Evolutionary conservation across 2,113 vertebrate genomes (phyloP), one percentile per base, ranked within the genome.

Genomic region (Solea solea): DNA sequence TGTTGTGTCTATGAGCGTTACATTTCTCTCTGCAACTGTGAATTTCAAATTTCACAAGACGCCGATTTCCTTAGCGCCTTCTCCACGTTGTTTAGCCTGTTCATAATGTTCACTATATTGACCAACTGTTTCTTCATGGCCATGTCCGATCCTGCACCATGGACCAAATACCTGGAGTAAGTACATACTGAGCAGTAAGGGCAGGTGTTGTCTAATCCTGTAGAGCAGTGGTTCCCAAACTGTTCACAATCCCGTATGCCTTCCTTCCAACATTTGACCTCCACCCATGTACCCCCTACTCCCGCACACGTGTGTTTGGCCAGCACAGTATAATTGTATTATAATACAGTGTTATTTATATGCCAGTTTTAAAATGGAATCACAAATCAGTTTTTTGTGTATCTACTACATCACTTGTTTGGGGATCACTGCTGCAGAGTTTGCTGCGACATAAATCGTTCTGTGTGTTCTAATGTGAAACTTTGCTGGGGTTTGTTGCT

Each of bases 51-150:
- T n/a, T 51, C n/a, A 27, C 28, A 45, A 3, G 9, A 6, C n/a
- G 48, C 39, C 21, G 21, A 21, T 68, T 88, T 90, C 94, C 96
- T 98, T 97, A 94, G 98, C 93, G 16, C 0, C 6, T 0, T 1
- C 1, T 39, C 71, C 76, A 98, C 92, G 71, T 95, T 99, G 88
- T 99, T 99, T 91, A 99, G 94, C 93, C 92, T 98, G 90, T 97
- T 99, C 81, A 99, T 99, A 86, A 99, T 99, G 97, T 99, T 95
- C 93, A 99, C 98, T 78, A 99, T 99, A 88, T 92, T 99, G 87
- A 99, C 97, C 87, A 99, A 99, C 91, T 99, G 98, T 56, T 96
- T 94, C 90, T 99, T 99, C 93, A 99, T 99, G 98, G 96, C 97
- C 63, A 96, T 97, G 93, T 96, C 95, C 0, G 97, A 99, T 65